phyloP scores from a whole-genome alignment of 2,113 vertebrate species.

The Tenrec ecaudatus region DNA sequence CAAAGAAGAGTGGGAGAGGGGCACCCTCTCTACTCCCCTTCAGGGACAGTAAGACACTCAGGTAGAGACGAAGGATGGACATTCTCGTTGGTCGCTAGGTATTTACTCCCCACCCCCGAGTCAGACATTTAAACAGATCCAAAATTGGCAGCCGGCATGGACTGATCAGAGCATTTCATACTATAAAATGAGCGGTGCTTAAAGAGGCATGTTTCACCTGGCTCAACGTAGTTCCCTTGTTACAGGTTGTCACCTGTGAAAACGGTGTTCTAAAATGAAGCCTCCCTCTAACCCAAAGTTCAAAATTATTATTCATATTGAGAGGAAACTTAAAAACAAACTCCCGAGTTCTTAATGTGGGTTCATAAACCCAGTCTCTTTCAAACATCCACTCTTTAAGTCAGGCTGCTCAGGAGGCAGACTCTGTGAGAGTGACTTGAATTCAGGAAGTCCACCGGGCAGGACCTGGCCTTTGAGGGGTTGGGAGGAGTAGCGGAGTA shows the following conservation, averaged over 20 bases:
- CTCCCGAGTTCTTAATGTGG: background rate
- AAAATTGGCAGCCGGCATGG: conserved; percentile 10
- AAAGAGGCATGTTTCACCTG: conserved; percentile 36
- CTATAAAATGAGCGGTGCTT: conserved; percentile 56
- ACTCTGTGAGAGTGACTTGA: background rate
- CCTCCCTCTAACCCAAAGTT: conserved; percentile 13
- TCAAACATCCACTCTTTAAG: background rate
- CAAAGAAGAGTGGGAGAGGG: background rate
- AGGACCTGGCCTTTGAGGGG: background rate
- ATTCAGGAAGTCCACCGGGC: background rate
- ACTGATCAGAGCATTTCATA: conserved; percentile 4
- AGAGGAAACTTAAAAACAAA: conserved; percentile 17
- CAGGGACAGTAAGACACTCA: background rate
- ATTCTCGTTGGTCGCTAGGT: background rate
- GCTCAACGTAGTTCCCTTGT: conserved; percentile 5
- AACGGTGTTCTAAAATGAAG: conserved; percentile 56
- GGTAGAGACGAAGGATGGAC: background rate
- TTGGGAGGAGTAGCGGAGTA: background rate
- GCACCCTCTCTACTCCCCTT: background rate
- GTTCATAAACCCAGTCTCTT: conserved; percentile 30
- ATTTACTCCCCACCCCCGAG: background rate
- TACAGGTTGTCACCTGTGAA: background rate
- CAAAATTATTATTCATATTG: conserved; percentile 41
- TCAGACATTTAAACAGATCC: background rate
- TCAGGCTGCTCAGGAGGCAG: background rate